phyloP scores from a whole-genome alignment of 2,888 invertebrate species.

The Cheilosia impressa region DNA sequence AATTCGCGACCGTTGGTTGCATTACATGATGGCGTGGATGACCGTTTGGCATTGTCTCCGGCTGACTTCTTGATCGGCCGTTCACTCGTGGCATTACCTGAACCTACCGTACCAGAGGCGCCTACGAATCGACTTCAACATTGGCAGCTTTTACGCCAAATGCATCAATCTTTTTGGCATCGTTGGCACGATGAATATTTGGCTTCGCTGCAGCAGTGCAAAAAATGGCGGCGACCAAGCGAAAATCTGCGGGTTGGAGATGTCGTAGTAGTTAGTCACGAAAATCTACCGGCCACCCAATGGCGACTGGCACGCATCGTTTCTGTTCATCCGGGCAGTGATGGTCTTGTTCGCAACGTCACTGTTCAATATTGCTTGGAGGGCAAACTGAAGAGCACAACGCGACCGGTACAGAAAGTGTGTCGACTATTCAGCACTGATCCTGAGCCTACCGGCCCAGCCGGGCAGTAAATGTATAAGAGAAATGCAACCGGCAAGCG shows the following conservation, averaged over 20 bases:
- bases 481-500: no score
- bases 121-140: slow-evolving; percentile 10
- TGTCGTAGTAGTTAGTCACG: not conserved
- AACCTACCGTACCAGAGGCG: not conserved
- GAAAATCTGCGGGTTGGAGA: not conserved
- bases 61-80: slow-evolving; percentile 29
- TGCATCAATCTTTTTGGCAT: slow-evolving; percentile 27
- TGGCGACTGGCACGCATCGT: not conserved
- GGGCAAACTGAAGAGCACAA: no score
- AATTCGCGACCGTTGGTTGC: slow-evolving; percentile 24
- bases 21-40: slow-evolving; percentile 4
- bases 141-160: slow-evolving; percentile 21
- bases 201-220: slow-evolving; percentile 27
- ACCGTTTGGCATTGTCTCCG: slow-evolving; percentile 10
- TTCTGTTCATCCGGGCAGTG: no score
- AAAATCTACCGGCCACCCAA: not conserved
- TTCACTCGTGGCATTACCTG: slow-evolving; percentile 16
- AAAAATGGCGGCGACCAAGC: slow-evolving; percentile 9
- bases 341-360: not conserved
- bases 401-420: no score
- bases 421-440: no score
- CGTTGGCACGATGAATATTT: slow-evolving; percentile 34
- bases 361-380: not conserved
- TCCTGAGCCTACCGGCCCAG: no score
- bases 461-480: no score